Evolutionary conservation across 2,888 invertebrate species (phyloP).

Genomic region (Urechis unicinctus): DNA sequence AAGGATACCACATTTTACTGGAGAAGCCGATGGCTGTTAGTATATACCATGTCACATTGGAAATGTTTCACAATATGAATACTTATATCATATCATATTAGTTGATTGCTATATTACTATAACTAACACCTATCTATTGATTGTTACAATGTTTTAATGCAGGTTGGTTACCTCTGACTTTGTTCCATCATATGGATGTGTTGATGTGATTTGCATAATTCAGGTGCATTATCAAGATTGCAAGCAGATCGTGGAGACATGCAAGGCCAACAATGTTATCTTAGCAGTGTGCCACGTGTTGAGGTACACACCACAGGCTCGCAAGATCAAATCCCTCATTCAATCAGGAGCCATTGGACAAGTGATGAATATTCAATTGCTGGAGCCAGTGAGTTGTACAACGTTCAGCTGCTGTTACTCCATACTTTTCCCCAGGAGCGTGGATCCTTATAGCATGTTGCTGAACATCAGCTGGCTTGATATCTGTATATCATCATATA

Average conservation of each 20-base stretch:
- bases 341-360: conserved; percentile 49
- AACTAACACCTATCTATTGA: too few relatives aligned
- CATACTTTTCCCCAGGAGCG: too few relatives aligned
- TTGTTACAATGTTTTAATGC: too few relatives aligned
- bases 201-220: neutral
- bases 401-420: too few relatives aligned
- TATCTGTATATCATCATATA: too few relatives aligned
- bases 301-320: conserved; percentile 46
- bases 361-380: conserved; percentile 51
- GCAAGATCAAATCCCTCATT: conserved; percentile 46
- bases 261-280: conserved; percentile 40
- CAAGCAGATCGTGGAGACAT: conserved; percentile 43
- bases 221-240: conserved; percentile 50
- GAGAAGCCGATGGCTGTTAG: conserved; percentile 54
- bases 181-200: neutral
- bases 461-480: too few relatives aligned
- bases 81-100: too few relatives aligned
- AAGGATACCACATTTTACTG: conserved; percentile 52
- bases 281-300: conserved; percentile 52
- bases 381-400: conserved; percentile 45
- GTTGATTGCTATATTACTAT: too few relatives aligned
- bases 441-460: too few relatives aligned
- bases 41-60: conserved; percentile 1
- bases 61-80: neutral
- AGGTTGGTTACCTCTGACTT: neutral